Percentiles rank a stretch among this genome's conserved stretches.
Evolutionary conservation across 1,140 invertebrate genomes (phyloP).

Genomic region (Camponotus pennsylvanicus): DNA sequence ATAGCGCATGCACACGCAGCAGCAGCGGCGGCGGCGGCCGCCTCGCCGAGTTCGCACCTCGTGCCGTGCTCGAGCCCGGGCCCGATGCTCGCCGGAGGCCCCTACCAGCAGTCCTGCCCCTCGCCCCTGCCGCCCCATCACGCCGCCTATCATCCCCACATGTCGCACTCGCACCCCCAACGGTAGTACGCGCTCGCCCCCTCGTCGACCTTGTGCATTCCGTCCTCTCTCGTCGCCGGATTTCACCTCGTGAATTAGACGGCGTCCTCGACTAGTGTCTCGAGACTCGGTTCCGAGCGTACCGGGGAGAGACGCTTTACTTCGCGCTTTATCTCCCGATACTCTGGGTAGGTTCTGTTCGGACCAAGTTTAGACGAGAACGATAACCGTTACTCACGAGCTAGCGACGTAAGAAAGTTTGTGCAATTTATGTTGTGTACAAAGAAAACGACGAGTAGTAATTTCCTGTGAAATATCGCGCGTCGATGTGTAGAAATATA

Average conservation of each 20-base stretch:
- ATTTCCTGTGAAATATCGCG: background rate
- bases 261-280: too few species aligned
- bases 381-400: background rate
- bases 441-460: background rate
- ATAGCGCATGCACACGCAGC: conserved; percentile 87
- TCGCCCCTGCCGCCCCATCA: conserved; percentile 88
- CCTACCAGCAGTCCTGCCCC: conserved; percentile 88
- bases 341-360: background rate
- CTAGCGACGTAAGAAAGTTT: background rate
- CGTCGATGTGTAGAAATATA: background rate
- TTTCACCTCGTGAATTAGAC: background rate
- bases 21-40: conserved; percentile 87
- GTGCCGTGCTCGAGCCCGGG: conserved; percentile 88
- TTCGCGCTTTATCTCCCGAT: background rate
- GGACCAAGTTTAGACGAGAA: background rate
- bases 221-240: conserved; percentile 23
- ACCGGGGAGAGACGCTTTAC: background rate
- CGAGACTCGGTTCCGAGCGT: too few species aligned
- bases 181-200: conserved; percentile 87
- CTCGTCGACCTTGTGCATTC: conserved; percentile 23
- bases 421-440: conserved; percentile 18
- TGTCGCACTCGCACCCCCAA: conserved; percentile 90
- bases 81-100: conserved; percentile 85
- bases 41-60: conserved; percentile 88
- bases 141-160: conserved; percentile 87